Base-by-base conservation (phyloP, 2,888 invertebrate genomes). In the Rapana venosa region DNA sequence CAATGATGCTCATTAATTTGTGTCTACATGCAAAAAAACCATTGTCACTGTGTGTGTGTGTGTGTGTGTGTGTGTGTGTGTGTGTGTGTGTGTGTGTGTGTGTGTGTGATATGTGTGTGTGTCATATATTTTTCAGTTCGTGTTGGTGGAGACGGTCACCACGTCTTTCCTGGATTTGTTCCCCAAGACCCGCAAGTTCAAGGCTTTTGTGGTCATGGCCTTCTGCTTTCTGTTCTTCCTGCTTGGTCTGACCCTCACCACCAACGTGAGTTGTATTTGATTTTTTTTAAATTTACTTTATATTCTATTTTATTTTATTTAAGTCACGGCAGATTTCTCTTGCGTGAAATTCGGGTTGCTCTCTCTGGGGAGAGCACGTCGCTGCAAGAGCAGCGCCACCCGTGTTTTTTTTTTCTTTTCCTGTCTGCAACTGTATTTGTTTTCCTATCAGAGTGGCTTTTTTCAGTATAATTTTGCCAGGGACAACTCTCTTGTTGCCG, bases 131-230 rank as follows among this genome's bases (percentile, higher is more conserved):
- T 77, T 93, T 20, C 92, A 96, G 96, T 96, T 96, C 93, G 96
- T 96, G 15, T 92, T 96, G 89, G 94, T 96, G 85, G 96, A 96
- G 93, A 96, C 96, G 0, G 95, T 96, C 6, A 94, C 95, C 32
- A 96, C 96, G 1, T 94, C 96, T 35, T 91, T 96, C 66, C 93
- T 95, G 91, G 96, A 96, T 93, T 92, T 95, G 88, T 96, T 94
- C 92, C 96, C 96, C 8, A 91, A 90, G 56, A 87, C 95, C 66
- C 96, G 97, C 61, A 93, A 93, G 81, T 92, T 94, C 91, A 96
- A 96, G 92, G 92, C 94, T 22, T 77, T 93, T n/a, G 93, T 94
- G 13, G 94, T 95, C 70, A 88, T 94, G 47, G 77, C 86, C 1
- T 87, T 86, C 30, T 94, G 94, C 79, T 5, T 90, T 8, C 47